Evolutionary conservation across 2,888 invertebrate genomes (phyloP).

Genomic region (Parnassius apollo): DNA sequence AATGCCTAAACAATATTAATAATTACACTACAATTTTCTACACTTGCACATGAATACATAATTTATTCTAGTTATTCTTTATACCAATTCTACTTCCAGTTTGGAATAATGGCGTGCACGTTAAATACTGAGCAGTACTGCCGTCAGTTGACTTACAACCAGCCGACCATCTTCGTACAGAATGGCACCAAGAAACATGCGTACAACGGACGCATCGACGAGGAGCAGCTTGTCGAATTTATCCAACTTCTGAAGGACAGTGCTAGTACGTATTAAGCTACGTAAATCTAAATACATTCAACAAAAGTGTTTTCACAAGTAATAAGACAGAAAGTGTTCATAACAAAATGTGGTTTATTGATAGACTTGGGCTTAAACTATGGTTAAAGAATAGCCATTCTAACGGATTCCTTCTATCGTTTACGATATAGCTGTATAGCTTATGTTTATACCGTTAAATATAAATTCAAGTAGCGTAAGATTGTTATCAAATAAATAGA

Average conservation of each 20-base stretch:
- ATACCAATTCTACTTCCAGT: slow-evolving; percentile 41
- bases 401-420: too few relatives aligned
- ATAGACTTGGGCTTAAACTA: too few relatives aligned
- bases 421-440: too few relatives aligned
- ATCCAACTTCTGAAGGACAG: slow-evolving; percentile 52
- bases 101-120: slow-evolving; percentile 62
- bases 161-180: slow-evolving; percentile 51
- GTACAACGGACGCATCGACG: slow-evolving; percentile 46
- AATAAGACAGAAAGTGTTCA: too few relatives aligned
- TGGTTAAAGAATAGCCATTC: too few relatives aligned
- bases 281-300: too few relatives aligned
- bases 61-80: background rate
- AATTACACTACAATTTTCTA: background rate
- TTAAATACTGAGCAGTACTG: slow-evolving; percentile 48
- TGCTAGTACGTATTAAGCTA: slow-evolving; percentile 38
- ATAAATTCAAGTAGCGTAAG: too few relatives aligned
- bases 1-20: too few relatives aligned
- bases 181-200: slow-evolving; percentile 41
- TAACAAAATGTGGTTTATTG: too few relatives aligned
- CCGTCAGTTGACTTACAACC: slow-evolving; percentile 42
- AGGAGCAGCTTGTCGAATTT: slow-evolving; percentile 50
- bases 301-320: too few relatives aligned
- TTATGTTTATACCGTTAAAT: too few relatives aligned
- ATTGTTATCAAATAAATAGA: too few relatives aligned
- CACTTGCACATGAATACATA: background rate